Conservation (phyloP, 2,113 vertebrate species). For the Hiodon alosoides region DNA sequence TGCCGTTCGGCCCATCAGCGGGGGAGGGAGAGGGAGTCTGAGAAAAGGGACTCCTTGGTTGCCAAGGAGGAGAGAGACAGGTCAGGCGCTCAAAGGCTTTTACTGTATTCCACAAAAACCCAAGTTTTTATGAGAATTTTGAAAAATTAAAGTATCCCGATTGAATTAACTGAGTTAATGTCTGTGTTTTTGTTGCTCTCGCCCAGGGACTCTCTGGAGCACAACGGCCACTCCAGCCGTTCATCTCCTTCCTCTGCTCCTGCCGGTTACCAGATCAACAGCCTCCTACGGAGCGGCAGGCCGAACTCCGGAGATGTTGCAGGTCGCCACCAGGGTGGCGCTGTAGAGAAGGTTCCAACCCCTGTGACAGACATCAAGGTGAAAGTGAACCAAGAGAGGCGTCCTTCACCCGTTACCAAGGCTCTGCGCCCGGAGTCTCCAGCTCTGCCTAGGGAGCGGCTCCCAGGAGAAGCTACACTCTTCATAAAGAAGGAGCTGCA, state of each 20-base stretch:
- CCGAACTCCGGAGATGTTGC: conserved; percentile 41
- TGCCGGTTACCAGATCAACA: conserved; percentile 57
- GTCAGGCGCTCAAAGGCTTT: conserved; percentile 50
- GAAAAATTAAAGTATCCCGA: too few relatives aligned
- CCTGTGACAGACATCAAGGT: conserved; percentile 61
- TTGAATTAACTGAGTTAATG: background rate
- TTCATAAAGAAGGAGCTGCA: conserved; percentile 65
- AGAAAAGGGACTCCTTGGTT: conserved; percentile 27
- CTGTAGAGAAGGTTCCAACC: conserved; percentile 43
- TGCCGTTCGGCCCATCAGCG: conserved; percentile 65
- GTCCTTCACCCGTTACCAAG: conserved; percentile 62
- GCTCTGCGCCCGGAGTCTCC: conserved; percentile 54
- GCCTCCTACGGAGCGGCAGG: conserved; percentile 65
- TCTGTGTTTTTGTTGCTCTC: background rate
- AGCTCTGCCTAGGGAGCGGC: conserved; percentile 52
- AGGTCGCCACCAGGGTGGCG: conserved; percentile 49
- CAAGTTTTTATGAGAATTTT: too few relatives aligned
- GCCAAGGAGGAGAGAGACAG: conserved; percentile 19
- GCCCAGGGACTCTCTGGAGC: conserved; percentile 65
- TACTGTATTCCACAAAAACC: too few relatives aligned
- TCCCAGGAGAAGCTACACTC: conserved; percentile 44
- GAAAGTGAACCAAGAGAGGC: conserved; percentile 66
- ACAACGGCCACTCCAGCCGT: conserved; percentile 62
- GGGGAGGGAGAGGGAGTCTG: conserved; percentile 56
- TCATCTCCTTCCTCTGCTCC: conserved; percentile 63